Evolutionary conservation across 2,113 vertebrate genomes (phyloP), one percentile per base, ranked within the genome.

Genomic region (Scomber colias): DNA sequence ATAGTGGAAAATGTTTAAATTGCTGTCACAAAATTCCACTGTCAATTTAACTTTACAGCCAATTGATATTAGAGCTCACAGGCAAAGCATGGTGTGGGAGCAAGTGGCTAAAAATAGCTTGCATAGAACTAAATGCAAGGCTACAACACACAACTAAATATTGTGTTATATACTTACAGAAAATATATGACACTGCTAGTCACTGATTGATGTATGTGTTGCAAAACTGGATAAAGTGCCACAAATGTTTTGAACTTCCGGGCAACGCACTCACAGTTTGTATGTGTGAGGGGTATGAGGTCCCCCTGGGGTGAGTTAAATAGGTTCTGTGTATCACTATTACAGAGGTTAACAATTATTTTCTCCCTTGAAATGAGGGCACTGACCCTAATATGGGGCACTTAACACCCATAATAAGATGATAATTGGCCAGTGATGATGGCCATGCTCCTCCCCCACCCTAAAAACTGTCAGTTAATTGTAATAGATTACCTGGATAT

Each of bases 311-410:
- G 84, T 89, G 86, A 79, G 88, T 81, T 93, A 89, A 95, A 92
- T 87, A 85, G 87, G 91, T 91, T 92, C 88, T 89, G 85, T 87
- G 84, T 91, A 89, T 94, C 73, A 48, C 88, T 82, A 89, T 94
- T 91, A 91, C 61, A 84, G 86, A 92, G 93, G 93, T 94, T 95
- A 95, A 94, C 92, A 92, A 94, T 94, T 91, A 90, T 93, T 94
- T 92, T 91, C 80, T 88, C 75, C 71, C 74, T 83, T 95, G 91
- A 97, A 97, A 97, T 96, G 93, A 97, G 95, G 97, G 96, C 94
- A 86, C 81, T 94, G 95, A 96, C 96, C 96, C 94, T 95, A 93
- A 95, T 96, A 96, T 94, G 91, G 85, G 92, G 90, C 94, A 95
- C 92, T 96, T 95, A 96, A 95, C 92, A 93, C 88, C 90, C 90